Percentiles rank a stretch among this genome's conserved stretches.
These are phyloP conservation scores for Tethya wilhelma DNA, from an alignment of 37 sponge, comb jelly and placozoan species.

Conservation along the genomic window DNA sequence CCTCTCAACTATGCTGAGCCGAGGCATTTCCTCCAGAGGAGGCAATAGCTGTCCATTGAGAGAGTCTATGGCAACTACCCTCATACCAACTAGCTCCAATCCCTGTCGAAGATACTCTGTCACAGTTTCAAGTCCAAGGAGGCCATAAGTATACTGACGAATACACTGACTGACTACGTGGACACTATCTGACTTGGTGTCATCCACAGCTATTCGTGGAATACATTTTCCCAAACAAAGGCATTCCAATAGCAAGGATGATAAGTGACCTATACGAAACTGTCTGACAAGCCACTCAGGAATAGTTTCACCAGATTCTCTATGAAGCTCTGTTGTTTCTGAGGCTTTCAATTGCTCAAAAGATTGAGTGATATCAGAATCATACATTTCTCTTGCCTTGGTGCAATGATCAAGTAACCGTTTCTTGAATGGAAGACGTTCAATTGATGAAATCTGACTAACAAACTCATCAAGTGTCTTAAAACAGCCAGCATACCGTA, in stretches of 20 bases:
- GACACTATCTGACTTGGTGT: background rate
- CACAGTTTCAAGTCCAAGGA: slow-evolving; percentile 1
- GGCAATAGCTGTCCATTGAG: slow-evolving; percentile 12
- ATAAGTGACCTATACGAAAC: slow-evolving; percentile 28
- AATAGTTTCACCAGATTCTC: background rate
- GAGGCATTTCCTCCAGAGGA: background rate
- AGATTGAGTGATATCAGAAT: background rate
- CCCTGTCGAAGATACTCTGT: slow-evolving; percentile 33
- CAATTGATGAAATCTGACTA: background rate
- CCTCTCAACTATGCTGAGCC: background rate
- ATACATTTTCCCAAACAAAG: background rate
- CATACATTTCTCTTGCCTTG: background rate
- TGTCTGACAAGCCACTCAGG: slow-evolving; percentile 36
- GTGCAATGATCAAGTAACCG: background rate
- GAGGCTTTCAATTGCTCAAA: background rate
- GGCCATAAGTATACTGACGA: slow-evolving; percentile 16
- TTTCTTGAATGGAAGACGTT: background rate
- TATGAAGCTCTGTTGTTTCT: slow-evolving; percentile 6
- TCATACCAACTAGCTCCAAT: background rate
- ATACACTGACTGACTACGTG: background rate
- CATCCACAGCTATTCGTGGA: background rate
- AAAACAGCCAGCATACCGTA: background rate
- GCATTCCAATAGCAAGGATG: background rate
- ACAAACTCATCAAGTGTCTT: background rate
- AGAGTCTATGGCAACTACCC: slow-evolving; percentile 1